Evolutionary conservation across 1,140 invertebrate genomes (phyloP).

Genomic region (Saxidomus purpurata): DNA sequence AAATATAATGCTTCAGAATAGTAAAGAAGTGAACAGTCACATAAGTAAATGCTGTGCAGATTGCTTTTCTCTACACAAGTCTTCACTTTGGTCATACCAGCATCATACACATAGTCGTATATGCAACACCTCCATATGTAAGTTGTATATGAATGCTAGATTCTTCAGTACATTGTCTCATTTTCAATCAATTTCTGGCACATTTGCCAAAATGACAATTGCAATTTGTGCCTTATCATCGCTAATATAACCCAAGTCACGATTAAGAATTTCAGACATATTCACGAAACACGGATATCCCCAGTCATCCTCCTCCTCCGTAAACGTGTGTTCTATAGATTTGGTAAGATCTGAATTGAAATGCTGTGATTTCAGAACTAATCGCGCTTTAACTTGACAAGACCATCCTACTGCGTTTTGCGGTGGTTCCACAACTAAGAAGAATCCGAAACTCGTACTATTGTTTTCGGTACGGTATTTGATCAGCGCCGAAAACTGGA

Average conservation of each 20-base stretch:
- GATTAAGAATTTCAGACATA: neutral
- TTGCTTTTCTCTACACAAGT: too few species aligned
- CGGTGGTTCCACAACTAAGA: neutral
- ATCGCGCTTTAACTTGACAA: neutral
- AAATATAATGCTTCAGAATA: too few species aligned
- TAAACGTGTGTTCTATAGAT: neutral
- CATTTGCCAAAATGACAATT: neutral
- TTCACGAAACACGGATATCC: neutral
- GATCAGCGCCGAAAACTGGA: neutral
- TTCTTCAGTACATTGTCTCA: too few species aligned
- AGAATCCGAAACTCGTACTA: neutral
- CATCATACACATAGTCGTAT: too few species aligned
- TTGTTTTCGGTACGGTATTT: neutral
- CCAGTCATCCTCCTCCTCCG: neutral
- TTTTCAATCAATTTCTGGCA: neutral
- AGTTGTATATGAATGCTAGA: too few species aligned
- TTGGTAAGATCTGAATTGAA: neutral
- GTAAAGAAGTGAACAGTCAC: too few species aligned
- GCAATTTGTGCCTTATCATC: neutral
- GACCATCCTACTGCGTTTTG: neutral
- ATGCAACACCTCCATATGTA: too few species aligned
- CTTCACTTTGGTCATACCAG: too few species aligned
- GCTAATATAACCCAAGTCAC: neutral
- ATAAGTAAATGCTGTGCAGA: too few species aligned
- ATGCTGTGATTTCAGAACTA: neutral